These are phyloP conservation scores for Tineola bisselliella DNA, from an alignment of 2,888 invertebrate genomes.

Conservation along the genomic window DNA sequence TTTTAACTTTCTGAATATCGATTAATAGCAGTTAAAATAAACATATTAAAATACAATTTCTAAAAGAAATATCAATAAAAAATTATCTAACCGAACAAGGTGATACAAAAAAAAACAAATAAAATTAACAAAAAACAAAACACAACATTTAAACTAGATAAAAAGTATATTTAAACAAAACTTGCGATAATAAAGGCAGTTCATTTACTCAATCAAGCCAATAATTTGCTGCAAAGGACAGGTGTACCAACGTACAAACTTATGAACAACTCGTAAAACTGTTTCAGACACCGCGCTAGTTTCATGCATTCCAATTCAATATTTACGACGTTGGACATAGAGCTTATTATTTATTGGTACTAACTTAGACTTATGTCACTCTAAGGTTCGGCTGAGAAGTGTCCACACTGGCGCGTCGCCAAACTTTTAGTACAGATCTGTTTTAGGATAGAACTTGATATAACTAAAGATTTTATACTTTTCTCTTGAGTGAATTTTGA, in stretches of 20 bases:
- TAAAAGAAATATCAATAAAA: too few relatives aligned
- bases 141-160: background rate
- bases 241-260: conserved; percentile 3
- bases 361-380: conserved; percentile 1
- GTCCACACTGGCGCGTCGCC: conserved; percentile 6
- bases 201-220: background rate
- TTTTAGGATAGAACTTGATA: conserved; percentile 7
- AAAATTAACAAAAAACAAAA: background rate
- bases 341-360: conserved; percentile 10
- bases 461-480: conserved; percentile 11
- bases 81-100: too few relatives aligned
- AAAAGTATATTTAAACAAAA: background rate
- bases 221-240: conserved; percentile 7
- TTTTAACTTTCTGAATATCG: too few relatives aligned
- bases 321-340: conserved; percentile 3
- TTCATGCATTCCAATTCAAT: background rate
- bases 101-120: too few relatives aligned
- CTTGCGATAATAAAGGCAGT: background rate
- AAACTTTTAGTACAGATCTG: conserved; percentile 4
- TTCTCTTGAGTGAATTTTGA: conserved; percentile 7
- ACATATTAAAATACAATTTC: too few relatives aligned
- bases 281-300: conserved; percentile 9
- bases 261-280: conserved; percentile 7
- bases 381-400: background rate
- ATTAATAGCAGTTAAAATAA: too few relatives aligned